A percentile compares a stretch with the other conserved stretches of the same genome.
Conservation (phyloP, 2,888 invertebrate species). For the Mimas tiliae region DNA sequence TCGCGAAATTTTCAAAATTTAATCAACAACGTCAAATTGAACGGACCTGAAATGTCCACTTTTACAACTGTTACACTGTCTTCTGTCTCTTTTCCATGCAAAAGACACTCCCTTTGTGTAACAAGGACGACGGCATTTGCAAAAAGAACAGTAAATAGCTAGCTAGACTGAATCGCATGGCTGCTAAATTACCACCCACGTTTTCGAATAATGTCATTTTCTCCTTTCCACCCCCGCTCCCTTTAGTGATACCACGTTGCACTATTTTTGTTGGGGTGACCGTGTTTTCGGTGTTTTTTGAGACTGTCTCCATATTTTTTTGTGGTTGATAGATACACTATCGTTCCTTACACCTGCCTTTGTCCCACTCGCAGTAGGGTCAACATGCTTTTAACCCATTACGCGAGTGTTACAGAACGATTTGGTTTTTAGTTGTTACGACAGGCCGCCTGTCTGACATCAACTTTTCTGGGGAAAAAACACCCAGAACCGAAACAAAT, state of each 20-base stretch:
- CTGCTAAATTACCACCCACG: conserved; percentile 20
- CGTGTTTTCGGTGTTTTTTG: background rate
- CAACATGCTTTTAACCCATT: no score
- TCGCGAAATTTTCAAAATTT: background rate
- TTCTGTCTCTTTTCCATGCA: background rate
- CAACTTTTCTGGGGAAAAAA: no score
- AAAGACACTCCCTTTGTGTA: background rate
- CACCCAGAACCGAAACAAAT: no score
- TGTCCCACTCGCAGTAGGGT: no score
- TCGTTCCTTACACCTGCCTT: no score
- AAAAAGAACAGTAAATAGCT: conserved; percentile 16
- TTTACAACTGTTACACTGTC: conserved; percentile 4
- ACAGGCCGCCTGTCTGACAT: no score
- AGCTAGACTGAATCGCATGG: conserved; percentile 7
- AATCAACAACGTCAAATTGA: background rate
- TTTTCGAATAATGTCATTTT: conserved; percentile 16
- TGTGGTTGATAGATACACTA: no score
- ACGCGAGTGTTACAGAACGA: no score
- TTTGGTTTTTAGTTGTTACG: no score
- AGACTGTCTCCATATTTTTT: background rate
- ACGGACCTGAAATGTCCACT: background rate
- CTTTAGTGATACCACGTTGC: conserved; percentile 10
- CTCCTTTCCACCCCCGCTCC: background rate
- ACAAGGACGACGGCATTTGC: background rate
- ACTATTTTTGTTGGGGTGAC: conserved; percentile 14